phyloP scores from a whole-genome alignment of 2,888 invertebrate genomes.

The Diogma glabrata region DNA sequence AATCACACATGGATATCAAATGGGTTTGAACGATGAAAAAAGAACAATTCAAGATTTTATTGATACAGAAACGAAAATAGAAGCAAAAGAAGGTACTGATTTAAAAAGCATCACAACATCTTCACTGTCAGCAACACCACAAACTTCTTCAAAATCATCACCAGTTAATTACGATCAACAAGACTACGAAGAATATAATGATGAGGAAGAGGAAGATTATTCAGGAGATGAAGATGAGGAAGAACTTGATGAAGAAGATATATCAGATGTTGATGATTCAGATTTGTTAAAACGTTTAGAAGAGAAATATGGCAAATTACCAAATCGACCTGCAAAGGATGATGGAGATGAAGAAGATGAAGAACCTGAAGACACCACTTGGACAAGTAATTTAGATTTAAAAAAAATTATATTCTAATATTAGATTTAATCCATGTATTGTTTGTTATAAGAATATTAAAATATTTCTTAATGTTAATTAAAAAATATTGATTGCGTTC shows the following conservation, averaged over 20 bases:
- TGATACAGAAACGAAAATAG: too few species aligned
- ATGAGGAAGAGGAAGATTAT: conserved; percentile 27
- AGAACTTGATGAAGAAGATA: conserved; percentile 39
- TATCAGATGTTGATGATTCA: conserved; percentile 55
- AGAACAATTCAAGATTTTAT: too few species aligned
- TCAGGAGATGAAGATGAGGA: conserved; percentile 34
- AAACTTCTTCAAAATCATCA: not conserved
- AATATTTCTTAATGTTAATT: too few species aligned
- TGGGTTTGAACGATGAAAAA: too few species aligned
- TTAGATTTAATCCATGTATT: not conserved
- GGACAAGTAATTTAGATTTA: conserved; percentile 32
- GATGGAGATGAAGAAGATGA: conserved; percentile 39
- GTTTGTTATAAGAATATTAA: not conserved
- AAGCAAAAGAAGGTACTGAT: conserved; percentile 27
- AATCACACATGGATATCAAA: too few species aligned
- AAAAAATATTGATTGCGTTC: too few species aligned
- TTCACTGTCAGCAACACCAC: not conserved
- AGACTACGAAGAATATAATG: conserved; percentile 27
- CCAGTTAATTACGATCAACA: conserved; percentile 27
- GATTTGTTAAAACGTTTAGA: conserved; percentile 58
- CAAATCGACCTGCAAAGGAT: conserved; percentile 35
- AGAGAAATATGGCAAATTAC: conserved; percentile 60
- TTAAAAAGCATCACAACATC: conserved; percentile 17
- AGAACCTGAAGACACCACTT: conserved; percentile 28
- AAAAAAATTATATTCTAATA: not conserved